Evolutionary conservation across 2,797 vertebrate genomes (phyloP), one percentile per base, ranked within the genome.

Genomic region (Melanogrammus aeglefinus): DNA sequence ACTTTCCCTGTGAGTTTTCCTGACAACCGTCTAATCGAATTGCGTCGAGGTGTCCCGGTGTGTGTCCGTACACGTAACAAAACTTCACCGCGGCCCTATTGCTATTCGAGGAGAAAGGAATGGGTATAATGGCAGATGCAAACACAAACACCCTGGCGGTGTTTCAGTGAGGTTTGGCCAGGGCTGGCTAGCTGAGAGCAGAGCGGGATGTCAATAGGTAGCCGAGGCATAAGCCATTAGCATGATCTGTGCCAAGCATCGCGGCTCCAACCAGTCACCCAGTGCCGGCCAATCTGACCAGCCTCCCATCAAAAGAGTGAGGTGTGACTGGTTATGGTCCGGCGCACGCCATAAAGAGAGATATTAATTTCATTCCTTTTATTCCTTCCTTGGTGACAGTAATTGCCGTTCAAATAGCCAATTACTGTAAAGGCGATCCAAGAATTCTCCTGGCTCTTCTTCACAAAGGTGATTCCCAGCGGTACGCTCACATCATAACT

Each of bases 371-470:
- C 83, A 77, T 75, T 81, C 77, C 79, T 79, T 77, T 76, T 82
- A 87, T 84, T 82, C 73, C 74, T 81, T 77, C 80, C 79, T 77
- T 86, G 70, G 79, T 86, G 86, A 88, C 87, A 88, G 80, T 84
- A 88, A 92, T 92, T 88, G 89, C 82, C 83, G 88, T 90, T 91
- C 87, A 87, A 85, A 90, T 90, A 85, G 89, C 87, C 89, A 89
- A 91, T 91, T 91, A 91, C 85, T 84, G 83, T 77, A 89, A 89
- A 88, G 74, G 78, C 72, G 80, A 85, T 88, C 79, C 82, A 85
- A 87, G 75, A 88, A 88, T 85, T 86, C 86, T 86, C 90, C 83
- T 86, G 87, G 82, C 87, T 85, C 75, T 44, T 85, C 85, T 86
- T 89, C 78, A 88, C 85, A 87, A 88, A 74, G 76, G 76, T 87